phyloP scores from a whole-genome alignment of 2,797 vertebrate species.

The Nasua narica region DNA sequence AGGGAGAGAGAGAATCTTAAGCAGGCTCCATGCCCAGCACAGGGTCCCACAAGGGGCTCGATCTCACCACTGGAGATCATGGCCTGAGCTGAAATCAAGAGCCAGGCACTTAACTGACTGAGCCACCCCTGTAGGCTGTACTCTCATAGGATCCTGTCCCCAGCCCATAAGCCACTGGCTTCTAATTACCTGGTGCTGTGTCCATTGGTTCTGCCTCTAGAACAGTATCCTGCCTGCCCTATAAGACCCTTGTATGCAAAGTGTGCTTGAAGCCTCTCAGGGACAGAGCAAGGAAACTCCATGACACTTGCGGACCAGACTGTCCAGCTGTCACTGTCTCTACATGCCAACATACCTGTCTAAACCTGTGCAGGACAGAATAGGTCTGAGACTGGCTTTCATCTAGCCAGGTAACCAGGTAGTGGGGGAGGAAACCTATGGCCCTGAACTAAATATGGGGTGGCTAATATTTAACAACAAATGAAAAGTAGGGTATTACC shows the following conservation, averaged over 20 bases:
- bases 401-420: background rate
- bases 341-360: background rate
- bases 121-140: background rate
- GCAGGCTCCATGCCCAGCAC: background rate
- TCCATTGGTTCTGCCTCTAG: background rate
- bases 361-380: background rate
- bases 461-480: background rate
- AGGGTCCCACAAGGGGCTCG: background rate
- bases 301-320: background rate
- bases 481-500: background rate
- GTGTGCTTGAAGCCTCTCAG: background rate
- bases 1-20: background rate
- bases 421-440: background rate
- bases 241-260: background rate
- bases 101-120: background rate
- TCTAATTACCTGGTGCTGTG: background rate
- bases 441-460: background rate
- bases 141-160: background rate
- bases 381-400: background rate
- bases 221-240: background rate
- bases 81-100: background rate
- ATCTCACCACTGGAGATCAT: background rate
- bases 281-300: background rate
- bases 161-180: background rate
- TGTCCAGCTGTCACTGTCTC: background rate